Conservation (phyloP, 1,140 invertebrate species). For the Scaptomyza pallida region DNA sequence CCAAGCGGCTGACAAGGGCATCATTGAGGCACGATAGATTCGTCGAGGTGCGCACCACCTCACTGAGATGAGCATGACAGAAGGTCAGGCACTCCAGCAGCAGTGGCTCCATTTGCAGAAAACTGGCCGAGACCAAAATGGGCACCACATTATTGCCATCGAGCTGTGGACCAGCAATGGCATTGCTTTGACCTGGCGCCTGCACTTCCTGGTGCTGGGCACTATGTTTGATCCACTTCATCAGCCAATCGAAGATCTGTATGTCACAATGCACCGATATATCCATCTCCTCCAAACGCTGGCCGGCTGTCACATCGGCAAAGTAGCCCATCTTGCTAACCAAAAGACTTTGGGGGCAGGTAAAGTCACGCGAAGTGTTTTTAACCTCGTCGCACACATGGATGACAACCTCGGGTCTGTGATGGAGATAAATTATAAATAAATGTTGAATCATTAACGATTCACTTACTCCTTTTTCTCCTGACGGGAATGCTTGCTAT, state of each 20-base stretch:
- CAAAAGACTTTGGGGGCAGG: conserved; percentile 92
- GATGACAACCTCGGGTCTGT: conserved; percentile 92
- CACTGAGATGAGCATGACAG: conserved; percentile 91
- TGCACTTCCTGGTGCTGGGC: conserved; percentile 84
- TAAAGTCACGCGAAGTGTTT: conserved; percentile 93
- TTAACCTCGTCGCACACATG: conserved; percentile 95
- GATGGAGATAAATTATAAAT: conserved; percentile 59
- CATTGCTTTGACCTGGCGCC: conserved; percentile 32
- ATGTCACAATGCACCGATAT: conserved; percentile 98
- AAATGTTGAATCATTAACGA: neutral
- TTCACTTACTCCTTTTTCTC: conserved; percentile 65
- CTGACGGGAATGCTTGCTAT: conserved; percentile 66
- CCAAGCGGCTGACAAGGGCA: conserved; percentile 88
- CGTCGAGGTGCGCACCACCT: conserved; percentile 90
- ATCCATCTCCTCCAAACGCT: conserved; percentile 96
- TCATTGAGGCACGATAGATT: conserved; percentile 93
- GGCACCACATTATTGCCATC: conserved; percentile 94
- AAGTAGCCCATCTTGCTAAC: conserved; percentile 97
- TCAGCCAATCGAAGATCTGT: conserved; percentile 97
- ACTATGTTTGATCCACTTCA: conserved; percentile 95
- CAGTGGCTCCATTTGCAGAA: conserved; percentile 95
- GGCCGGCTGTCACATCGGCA: conserved; percentile 93
- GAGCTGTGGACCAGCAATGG: conserved; percentile 86
- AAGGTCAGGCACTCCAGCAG: conserved; percentile 92
- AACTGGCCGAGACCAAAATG: conserved; percentile 96